phyloP scores from a whole-genome alignment of 1,140 invertebrate genomes.

The Cydia pomonella region DNA sequence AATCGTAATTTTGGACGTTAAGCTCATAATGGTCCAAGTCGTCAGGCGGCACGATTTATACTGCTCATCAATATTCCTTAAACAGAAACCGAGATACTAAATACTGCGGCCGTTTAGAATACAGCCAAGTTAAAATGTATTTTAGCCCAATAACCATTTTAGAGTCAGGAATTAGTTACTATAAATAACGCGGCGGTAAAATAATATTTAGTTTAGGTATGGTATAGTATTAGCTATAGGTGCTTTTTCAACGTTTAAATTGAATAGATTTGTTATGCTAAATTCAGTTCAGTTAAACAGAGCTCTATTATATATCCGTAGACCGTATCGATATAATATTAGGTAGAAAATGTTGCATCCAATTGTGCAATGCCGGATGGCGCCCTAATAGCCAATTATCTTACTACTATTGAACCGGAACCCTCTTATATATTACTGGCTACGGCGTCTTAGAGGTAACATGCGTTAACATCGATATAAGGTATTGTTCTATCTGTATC shows the following conservation, averaged over 20 bases:
- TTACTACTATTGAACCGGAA: conserved; percentile 22
- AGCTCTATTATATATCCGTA: too few relatives aligned
- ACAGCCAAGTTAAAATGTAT: not conserved
- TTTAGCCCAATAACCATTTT: not conserved
- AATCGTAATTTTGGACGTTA: not conserved
- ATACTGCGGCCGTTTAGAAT: conserved; percentile 15
- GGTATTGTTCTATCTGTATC: not conserved
- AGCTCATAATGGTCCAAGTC: not conserved
- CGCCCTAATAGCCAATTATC: conserved; percentile 15
- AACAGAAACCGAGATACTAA: not conserved
- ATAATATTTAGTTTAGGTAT: not conserved
- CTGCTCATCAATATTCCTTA: conserved; percentile 28
- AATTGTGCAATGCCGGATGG: not conserved
- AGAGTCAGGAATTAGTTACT: not conserved
- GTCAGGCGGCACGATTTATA: conserved; percentile 12
- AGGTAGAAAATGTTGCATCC: conserved; percentile 3
- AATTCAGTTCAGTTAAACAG: too few relatives aligned
- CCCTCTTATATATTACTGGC: not conserved
- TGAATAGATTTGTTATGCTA: too few relatives aligned
- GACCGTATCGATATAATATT: not conserved
- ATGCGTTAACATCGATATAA: not conserved
- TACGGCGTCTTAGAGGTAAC: not conserved
- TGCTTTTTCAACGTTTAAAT: not conserved
- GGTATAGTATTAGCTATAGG: too few relatives aligned
- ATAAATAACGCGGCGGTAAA: not conserved